phyloP scores from a whole-genome alignment of 2,113 vertebrate genomes.

The Platichthys flesus region DNA sequence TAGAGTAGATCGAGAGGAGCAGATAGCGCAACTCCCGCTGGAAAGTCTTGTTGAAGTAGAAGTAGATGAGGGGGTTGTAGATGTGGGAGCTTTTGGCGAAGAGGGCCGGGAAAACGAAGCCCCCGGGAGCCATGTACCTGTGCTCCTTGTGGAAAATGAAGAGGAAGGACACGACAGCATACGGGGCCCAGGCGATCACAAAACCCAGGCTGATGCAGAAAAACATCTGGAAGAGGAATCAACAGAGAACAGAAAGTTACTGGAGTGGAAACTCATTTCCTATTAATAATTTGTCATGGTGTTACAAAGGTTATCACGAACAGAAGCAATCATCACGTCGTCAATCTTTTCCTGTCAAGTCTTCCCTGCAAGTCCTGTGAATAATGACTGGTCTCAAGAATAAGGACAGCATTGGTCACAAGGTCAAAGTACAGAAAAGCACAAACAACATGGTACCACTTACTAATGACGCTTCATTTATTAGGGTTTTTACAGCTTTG shows the following conservation, averaged over 20 bases:
- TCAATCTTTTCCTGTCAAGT: neutral
- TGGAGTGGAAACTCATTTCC: too few species aligned
- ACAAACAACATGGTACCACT: neutral
- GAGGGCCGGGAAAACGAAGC: constrained; percentile 75
- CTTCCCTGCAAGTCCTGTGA: neutral
- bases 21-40: constrained; percentile 63
- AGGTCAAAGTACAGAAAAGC: neutral
- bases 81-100: constrained; percentile 81
- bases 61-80: constrained; percentile 83
- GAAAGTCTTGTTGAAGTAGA: constrained; percentile 80
- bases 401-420: neutral
- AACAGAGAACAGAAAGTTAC: neutral
- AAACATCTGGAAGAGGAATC: constrained; percentile 73
- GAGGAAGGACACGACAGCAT: constrained; percentile 74
- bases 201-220: constrained; percentile 80
- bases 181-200: constrained; percentile 74
- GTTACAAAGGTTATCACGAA: neutral
- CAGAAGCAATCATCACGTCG: neutral
- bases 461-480: too few species aligned
- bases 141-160: constrained; percentile 73
- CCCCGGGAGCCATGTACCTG: constrained; percentile 66
- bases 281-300: constrained; percentile 21
- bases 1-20: constrained; percentile 35
- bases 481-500: too few species aligned
- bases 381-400: neutral